phyloP scores from a whole-genome alignment of 2,888 invertebrate genomes.

The Caenorhabditis sulstoni region DNA sequence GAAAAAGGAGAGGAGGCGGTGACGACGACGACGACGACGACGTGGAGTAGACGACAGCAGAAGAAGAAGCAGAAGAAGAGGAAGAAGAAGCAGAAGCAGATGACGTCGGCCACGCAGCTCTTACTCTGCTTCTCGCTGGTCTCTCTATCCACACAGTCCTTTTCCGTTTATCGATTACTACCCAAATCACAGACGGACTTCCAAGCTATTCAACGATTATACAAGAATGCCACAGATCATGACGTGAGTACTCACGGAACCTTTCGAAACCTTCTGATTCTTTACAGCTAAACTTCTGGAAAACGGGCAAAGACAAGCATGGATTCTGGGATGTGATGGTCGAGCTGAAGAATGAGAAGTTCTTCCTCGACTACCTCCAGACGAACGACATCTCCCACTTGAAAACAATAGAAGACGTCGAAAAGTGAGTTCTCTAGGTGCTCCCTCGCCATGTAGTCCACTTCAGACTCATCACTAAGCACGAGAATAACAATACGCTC shows the following conservation, averaged over 20 bases:
- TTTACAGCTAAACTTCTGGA: constrained; percentile 84
- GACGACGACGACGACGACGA: constrained; percentile 28
- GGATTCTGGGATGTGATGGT: constrained; percentile 86
- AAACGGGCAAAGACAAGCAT: constrained; percentile 83
- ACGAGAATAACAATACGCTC: constrained; percentile 39
- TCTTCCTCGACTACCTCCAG: constrained; percentile 61
- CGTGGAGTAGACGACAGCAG: constrained; percentile 1
- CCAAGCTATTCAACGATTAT: constrained; percentile 57
- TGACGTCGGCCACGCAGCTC: constrained; percentile 15
- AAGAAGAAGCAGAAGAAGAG: constrained; percentile 20
- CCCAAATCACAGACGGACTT: constrained; percentile 59
- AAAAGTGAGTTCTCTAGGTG: constrained; percentile 68
- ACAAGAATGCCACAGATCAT: constrained; percentile 61
- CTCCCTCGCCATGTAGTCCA: not conserved
- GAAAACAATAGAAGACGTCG: constrained; percentile 78
- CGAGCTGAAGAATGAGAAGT: constrained; percentile 83
- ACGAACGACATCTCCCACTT: constrained; percentile 63
- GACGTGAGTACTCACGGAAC: constrained; percentile 51
- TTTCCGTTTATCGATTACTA: constrained; percentile 62
- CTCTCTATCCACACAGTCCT: constrained; percentile 40
- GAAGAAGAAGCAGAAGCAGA: constrained; percentile 23
- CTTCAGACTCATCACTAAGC: constrained; percentile 52
- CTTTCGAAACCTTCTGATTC: too few relatives aligned
- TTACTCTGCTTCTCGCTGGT: constrained; percentile 21
- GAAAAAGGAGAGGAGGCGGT: constrained; percentile 19